These are phyloP conservation scores for Otolemur crassicaudatus DNA, from an alignment of 2,797 vertebrate genomes.

Conservation along the genomic window DNA sequence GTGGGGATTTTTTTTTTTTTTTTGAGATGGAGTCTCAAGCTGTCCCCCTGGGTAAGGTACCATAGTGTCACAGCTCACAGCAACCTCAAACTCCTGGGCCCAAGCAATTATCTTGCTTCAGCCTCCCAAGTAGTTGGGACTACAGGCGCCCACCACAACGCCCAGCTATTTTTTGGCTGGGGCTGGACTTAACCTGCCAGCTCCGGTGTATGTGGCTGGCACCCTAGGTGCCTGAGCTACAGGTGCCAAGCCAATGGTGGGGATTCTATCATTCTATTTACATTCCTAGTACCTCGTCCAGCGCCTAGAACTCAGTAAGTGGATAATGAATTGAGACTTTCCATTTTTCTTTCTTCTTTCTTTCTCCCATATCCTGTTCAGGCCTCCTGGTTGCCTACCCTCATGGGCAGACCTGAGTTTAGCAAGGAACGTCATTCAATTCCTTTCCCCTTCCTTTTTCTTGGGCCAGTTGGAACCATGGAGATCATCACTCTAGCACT, in stretches of 20 bases:
- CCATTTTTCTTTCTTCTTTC: background rate
- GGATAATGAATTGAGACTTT: background rate
- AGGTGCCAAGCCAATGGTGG: no score
- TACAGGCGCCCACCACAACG: no score
- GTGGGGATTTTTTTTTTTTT: background rate
- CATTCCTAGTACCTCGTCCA: background rate
- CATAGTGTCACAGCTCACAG: no score
- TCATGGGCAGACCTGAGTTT: background rate
- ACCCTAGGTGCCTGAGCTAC: no score
- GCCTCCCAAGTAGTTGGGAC: no score
- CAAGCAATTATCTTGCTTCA: no score
- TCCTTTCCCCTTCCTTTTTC: conserved; percentile 30
- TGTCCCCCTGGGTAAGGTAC: no score
- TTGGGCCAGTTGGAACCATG: background rate
- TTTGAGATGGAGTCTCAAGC: no score
- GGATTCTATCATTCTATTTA: background rate
- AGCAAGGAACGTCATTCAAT: background rate
- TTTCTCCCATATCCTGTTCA: background rate
- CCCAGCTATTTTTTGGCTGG: no score
- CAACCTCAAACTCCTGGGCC: no score
- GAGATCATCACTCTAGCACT: background rate
- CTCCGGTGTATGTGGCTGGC: no score
- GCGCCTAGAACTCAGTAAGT: background rate
- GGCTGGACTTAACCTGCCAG: no score
- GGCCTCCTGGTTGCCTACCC: background rate